These are phyloP conservation scores for Baronia brevicornis DNA, from an alignment of 2,888 invertebrate species.

Conservation along the genomic window DNA sequence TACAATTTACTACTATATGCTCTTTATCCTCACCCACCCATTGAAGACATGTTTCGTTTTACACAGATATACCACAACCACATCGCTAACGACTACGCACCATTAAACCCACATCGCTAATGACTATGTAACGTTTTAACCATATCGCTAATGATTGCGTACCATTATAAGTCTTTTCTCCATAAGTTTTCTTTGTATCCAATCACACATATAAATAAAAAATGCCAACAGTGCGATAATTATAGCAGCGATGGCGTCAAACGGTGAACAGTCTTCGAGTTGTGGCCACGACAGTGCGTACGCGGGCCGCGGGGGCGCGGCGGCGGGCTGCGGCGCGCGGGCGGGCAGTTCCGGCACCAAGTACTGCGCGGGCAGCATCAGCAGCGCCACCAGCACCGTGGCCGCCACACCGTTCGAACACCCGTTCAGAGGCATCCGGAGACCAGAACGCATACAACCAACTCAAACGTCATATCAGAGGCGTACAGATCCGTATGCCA, in stretches of 20 bases:
- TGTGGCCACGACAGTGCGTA: constrained; percentile 23
- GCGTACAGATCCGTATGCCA: too few species aligned
- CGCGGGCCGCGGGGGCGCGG: constrained; percentile 18
- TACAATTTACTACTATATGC: too few species aligned
- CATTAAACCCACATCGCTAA: not conserved
- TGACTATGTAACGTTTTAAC: constrained; percentile 9
- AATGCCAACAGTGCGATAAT: constrained; percentile 35
- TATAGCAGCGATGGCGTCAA: constrained; percentile 41
- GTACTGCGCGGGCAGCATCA: constrained; percentile 51
- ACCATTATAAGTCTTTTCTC: constrained; percentile 57
- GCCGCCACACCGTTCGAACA: constrained; percentile 44
- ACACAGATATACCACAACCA: too few species aligned
- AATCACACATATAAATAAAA: constrained; percentile 45
- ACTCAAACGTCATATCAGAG: not conserved
- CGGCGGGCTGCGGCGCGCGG: constrained; percentile 23
- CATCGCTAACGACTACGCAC: too few species aligned
- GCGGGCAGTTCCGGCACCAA: constrained; percentile 40
- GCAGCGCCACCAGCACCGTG: constrained; percentile 39
- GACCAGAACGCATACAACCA: constrained; percentile 1
- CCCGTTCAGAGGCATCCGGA: constrained; percentile 42
- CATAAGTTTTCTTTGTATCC: constrained; percentile 57
- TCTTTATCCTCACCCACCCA: too few species aligned
- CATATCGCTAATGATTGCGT: constrained; percentile 3
- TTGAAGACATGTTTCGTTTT: too few species aligned
- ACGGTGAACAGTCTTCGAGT: constrained; percentile 31